phyloP scores from a whole-genome alignment of 1,140 invertebrate genomes.

The Pachypsylla venusta region DNA sequence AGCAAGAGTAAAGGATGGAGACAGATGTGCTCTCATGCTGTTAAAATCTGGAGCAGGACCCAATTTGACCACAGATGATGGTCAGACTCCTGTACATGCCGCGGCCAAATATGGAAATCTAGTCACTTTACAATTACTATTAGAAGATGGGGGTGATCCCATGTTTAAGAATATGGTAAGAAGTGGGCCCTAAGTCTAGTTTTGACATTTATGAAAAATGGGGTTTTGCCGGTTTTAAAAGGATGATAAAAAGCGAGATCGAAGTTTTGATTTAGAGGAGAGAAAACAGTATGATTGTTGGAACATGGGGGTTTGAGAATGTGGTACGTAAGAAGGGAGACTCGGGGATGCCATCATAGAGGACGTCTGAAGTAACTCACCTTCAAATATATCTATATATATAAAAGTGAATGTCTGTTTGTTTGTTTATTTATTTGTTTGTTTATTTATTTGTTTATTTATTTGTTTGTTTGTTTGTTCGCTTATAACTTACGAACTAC shows the following conservation, averaged over 20 bases:
- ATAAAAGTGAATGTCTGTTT: no score
- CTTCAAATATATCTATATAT: no score
- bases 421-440: no score
- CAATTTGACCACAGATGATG: constrained; percentile 81
- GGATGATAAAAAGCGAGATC: not conserved
- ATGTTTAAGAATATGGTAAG: constrained; percentile 73
- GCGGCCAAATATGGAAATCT: constrained; percentile 78
- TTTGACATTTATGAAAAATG: not conserved
- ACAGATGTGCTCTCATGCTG: constrained; percentile 92
- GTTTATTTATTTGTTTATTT: no score
- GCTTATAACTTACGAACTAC: no score
- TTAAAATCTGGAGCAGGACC: constrained; percentile 93
- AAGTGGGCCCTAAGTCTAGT: not conserved
- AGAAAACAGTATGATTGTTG: not conserved
- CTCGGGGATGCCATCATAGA: no score
- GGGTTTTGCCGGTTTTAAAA: not conserved
- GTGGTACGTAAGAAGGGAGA: no score
- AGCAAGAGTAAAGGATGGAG: constrained; percentile 78
- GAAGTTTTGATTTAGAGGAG: not conserved
- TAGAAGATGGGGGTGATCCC: constrained; percentile 84
- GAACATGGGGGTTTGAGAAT: no score
- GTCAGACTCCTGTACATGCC: constrained; percentile 84
- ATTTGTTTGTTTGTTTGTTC: no score
- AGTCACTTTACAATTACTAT: constrained; percentile 61
- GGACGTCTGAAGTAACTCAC: no score